These are phyloP conservation scores for Lepus timidus DNA, from an alignment of 2,113 vertebrate genomes.

Conservation along the genomic window DNA sequence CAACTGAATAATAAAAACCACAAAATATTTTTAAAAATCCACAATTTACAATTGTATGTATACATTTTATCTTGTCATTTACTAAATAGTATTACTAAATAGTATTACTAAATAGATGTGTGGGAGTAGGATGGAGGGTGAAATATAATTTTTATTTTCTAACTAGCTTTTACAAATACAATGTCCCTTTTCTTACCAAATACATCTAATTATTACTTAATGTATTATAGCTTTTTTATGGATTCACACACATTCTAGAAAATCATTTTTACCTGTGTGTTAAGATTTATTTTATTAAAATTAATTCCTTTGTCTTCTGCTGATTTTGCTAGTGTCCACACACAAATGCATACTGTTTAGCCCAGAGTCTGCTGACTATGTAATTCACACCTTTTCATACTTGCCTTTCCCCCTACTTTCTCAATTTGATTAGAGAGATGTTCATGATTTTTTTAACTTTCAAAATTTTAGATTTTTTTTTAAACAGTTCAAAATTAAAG, in stretches of 20 bases:
- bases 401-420: slow-evolving; percentile 37
- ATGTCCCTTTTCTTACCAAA: not conserved
- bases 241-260: slow-evolving; percentile 24
- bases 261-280: not conserved
- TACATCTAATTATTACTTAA: slow-evolving; percentile 3
- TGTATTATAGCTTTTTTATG: not conserved
- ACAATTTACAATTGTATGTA: not conserved
- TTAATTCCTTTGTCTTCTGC: not conserved
- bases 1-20: slow-evolving; percentile 15
- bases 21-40: not conserved
- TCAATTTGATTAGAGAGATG: slow-evolving; percentile 36
- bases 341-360: not conserved
- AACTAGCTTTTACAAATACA: slow-evolving; percentile 27
- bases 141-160: slow-evolving; percentile 16
- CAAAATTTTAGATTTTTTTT: slow-evolving; percentile 26
- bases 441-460: slow-evolving; percentile 51
- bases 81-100: not conserved
- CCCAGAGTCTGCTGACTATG: slow-evolving; percentile 17
- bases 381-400: slow-evolving; percentile 55
- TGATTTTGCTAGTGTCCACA: not conserved
- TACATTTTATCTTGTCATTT: not conserved
- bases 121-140: not conserved
- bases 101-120: not conserved
- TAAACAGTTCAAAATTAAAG: slow-evolving; percentile 15
- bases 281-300: slow-evolving; percentile 30